Evolutionary conservation across 2,888 invertebrate species (phyloP), one percentile per base, ranked within the genome.

Genomic region (Parnassius orleans): DNA sequence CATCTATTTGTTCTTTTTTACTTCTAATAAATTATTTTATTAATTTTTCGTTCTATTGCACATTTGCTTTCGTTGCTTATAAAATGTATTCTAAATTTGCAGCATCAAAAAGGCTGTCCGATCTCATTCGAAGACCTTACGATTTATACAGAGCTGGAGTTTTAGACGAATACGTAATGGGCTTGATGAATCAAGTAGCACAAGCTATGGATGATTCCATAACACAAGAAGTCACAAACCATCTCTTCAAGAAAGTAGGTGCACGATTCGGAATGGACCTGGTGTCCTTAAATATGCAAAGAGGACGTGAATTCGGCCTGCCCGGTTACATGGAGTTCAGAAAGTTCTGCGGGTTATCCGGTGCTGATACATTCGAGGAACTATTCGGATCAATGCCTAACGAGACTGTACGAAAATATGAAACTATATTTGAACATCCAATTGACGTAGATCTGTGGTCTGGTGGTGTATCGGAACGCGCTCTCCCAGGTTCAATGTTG

Each of bases 141-240:
- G 97, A 98, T 84, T 90, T 98, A 68, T 98, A 98, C 86, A 93
- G 97, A 76, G 97, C 98, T 15, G 97, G 98, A 61, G 96, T 97
- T 3, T 88, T 98, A 43, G 98, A 98, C 79, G 97, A 98, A 86
- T 98, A 98, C 80, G 94, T 98, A 46, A 97, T 97, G 96, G 98
- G 98, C 47, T 88, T 98, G 68, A 96, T 97, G 95, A 98, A 98
- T 84, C 98, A 98, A 92, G 97, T 97, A 24, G 97, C 98, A 1
- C 97, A 98, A 84, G 97, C 97, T 77, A 97, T 98, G 96, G 98
- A 98, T 81, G 97, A 98, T 81, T 97, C 97, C 0, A 97, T 98
- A 69, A 98, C 98, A 0, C 95, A 94, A 74, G 94, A 97, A 93
- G 97, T 98, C 1, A 98, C 98, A 47, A 98, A 98, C 87, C 97